phyloP scores from a whole-genome alignment of 2,888 invertebrate genomes.

The Monopis laevigella region DNA sequence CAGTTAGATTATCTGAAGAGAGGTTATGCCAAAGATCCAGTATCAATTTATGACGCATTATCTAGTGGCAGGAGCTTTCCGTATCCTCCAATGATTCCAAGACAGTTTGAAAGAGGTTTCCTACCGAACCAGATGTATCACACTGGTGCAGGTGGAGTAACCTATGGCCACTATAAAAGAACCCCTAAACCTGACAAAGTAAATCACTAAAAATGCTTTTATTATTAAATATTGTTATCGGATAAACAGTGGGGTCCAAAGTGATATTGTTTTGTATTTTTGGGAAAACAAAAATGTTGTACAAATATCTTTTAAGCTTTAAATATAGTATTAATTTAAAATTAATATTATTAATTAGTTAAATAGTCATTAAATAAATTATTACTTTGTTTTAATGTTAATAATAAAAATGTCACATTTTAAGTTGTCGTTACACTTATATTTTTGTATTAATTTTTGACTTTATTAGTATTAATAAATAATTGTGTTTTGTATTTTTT shows the following conservation, averaged over 20 bases:
- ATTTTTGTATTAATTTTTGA: too few species aligned
- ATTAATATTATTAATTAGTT: too few species aligned
- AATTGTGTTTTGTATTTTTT: too few species aligned
- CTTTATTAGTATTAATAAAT: too few species aligned
- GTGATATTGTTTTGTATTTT: background rate
- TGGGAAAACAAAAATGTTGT: background rate
- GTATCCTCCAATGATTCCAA: slow-evolving; percentile 27
- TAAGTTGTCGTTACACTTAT: too few species aligned
- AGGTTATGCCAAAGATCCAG: slow-evolving; percentile 49
- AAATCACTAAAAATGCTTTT: background rate
- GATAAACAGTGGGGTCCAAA: background rate
- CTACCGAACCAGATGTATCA: slow-evolving; percentile 61
- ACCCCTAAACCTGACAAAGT: slow-evolving; percentile 39
- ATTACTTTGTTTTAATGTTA: too few species aligned
- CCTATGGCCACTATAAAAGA: slow-evolving; percentile 54
- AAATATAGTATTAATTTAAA: too few species aligned
- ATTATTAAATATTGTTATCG: background rate
- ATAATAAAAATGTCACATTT: too few species aligned
- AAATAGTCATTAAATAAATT: too few species aligned
- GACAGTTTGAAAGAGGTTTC: slow-evolving; percentile 53
- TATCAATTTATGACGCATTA: slow-evolving; percentile 48
- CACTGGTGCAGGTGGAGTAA: slow-evolving; percentile 48
- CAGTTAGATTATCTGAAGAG: slow-evolving; percentile 56
- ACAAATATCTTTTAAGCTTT: too few species aligned
- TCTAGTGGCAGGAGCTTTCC: slow-evolving; percentile 38